Conservation (phyloP, 2,113 vertebrate species). For the Entelurus aequoreus region DNA sequence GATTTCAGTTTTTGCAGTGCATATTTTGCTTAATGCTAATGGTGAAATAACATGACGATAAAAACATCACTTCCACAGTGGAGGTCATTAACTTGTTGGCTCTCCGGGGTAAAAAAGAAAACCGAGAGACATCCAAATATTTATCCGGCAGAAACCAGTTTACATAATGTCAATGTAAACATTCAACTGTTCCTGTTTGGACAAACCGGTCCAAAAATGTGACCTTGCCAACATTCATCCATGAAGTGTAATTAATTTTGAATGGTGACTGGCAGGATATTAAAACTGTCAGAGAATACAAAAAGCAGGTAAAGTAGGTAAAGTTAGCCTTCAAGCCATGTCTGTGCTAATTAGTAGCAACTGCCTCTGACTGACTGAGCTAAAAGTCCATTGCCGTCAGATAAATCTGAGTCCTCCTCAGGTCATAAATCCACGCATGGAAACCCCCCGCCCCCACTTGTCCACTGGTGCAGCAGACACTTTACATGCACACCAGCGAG, state of each 20-base stretch:
- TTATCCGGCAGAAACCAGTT: constrained; percentile 48
- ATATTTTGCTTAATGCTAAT: too few species aligned
- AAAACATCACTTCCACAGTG: neutral
- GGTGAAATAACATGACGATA: neutral
- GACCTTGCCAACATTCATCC: constrained; percentile 26
- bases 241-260: neutral
- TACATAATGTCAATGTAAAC: constrained; percentile 48
- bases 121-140: constrained; percentile 43
- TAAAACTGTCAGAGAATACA: neutral
- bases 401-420: neutral
- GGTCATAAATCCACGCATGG: neutral
- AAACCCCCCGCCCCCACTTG: too few species aligned
- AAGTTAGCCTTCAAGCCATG: neutral
- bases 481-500: neutral
- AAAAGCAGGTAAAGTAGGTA: neutral
- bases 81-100: constrained; percentile 16
- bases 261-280: neutral
- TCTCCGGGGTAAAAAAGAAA: neutral
- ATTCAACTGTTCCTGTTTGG: constrained; percentile 30
- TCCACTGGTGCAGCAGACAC: neutral
- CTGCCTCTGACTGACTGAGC: neutral
- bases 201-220: constrained; percentile 27
- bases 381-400: neutral
- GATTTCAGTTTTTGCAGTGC: too few species aligned
- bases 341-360: constrained; percentile 1